A percentile compares a stretch with the other conserved stretches of the same genome.
These are phyloP conservation scores for Cathartes aura DNA, from an alignment of 2,113 vertebrate species.

Conservation along the genomic window DNA sequence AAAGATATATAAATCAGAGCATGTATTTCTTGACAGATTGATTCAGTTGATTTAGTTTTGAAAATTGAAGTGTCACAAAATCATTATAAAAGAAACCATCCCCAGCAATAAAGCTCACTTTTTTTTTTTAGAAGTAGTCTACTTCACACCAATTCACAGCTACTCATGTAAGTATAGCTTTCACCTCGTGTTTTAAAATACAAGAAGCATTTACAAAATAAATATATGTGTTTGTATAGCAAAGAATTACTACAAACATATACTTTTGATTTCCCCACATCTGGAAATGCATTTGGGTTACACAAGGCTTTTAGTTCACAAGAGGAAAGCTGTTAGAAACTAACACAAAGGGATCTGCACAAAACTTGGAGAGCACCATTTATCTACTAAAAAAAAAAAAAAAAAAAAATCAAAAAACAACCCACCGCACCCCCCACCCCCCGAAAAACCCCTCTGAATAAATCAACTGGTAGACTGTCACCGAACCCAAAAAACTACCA, in stretches of 20 bases:
- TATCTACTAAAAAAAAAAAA: neutral
- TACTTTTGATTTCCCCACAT: neutral
- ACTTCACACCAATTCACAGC: neutral
- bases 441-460: neutral
- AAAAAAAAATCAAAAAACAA: neutral
- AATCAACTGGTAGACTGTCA: neutral
- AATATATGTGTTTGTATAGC: neutral
- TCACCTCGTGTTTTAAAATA: neutral
- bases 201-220: neutral
- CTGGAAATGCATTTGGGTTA: neutral
- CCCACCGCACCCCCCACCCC: too few species aligned
- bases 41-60: neutral
- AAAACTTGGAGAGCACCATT: neutral
- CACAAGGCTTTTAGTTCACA: neutral
- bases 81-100: neutral
- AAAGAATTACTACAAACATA: neutral
- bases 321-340: neutral
- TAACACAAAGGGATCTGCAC: neutral
- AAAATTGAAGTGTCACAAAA: neutral
- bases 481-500: fast-evolving
- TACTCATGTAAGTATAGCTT: neutral
- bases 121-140: neutral
- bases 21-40: neutral
- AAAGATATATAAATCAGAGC: conserved; percentile 2
- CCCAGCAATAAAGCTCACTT: neutral